A percentile compares a stretch with the other conserved stretches of the same genome.
These are phyloP conservation scores for Pogonocherus hispidulus DNA, from an alignment of 2,888 invertebrate species.

Conservation along the genomic window DNA sequence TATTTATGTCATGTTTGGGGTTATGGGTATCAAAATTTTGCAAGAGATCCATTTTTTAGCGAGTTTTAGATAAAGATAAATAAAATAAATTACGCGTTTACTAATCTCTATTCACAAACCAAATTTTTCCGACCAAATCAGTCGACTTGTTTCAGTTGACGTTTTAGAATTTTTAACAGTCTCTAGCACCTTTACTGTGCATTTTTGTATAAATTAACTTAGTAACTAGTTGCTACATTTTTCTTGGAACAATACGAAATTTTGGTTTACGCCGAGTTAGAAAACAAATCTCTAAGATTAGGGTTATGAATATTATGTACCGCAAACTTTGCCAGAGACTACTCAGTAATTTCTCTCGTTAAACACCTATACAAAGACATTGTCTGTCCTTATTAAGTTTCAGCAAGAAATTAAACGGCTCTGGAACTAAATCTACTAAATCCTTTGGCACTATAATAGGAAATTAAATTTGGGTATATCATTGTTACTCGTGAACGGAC, in stretches of 20 bases:
- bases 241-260: background rate
- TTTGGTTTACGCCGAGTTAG: background rate
- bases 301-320: background rate
- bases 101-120: too few species aligned
- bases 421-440: slow-evolving; percentile 4
- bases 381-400: slow-evolving; percentile 2
- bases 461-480: slow-evolving; percentile 3
- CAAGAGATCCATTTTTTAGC: too few species aligned
- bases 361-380: slow-evolving; percentile 4
- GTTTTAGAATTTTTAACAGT: too few species aligned
- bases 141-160: too few species aligned
- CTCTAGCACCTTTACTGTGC: too few species aligned
- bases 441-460: slow-evolving; percentile 1
- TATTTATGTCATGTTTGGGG: too few species aligned
- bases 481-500: background rate
- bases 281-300: background rate
- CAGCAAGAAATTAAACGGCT: slow-evolving; percentile 4
- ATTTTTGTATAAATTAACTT: too few species aligned
- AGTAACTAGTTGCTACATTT: too few species aligned
- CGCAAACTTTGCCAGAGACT: background rate
- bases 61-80: too few species aligned
- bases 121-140: too few species aligned
- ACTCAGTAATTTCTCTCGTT: background rate
- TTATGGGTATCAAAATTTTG: too few species aligned
- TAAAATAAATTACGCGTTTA: too few species aligned